Evolutionary conservation across 2,113 vertebrate species (phyloP).

Genomic region (Gambusia holbrooki): DNA sequence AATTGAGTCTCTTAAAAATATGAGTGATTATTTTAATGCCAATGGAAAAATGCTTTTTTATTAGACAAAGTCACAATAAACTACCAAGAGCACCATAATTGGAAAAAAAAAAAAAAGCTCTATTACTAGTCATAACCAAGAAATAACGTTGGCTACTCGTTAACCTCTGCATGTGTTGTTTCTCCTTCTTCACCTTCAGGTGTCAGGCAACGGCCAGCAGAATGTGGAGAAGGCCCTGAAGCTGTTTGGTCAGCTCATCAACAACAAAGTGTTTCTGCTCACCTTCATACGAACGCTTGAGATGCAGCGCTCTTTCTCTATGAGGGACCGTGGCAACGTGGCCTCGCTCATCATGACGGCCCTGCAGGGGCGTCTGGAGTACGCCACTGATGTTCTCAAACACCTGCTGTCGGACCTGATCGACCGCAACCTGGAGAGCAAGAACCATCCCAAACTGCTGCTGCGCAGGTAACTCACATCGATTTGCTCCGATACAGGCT

Average conservation of each 20-base stretch:
- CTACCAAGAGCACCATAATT: conserved; percentile 8
- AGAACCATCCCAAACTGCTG: conserved; percentile 98
- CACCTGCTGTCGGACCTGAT: conserved; percentile 97
- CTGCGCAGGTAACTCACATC: conserved; percentile 85
- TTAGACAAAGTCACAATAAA: conserved; percentile 48
- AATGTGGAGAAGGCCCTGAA: conserved; percentile 96
- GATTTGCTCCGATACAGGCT: neutral
- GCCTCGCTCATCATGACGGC: conserved; percentile 98
- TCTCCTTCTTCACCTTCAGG: conserved; percentile 75
- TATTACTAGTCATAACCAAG: neutral
- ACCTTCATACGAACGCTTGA: conserved; percentile 97
- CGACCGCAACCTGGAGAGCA: conserved; percentile 97
- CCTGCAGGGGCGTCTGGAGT: conserved; percentile 95
- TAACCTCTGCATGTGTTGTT: neutral
- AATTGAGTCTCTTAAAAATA: conserved; percentile 65
- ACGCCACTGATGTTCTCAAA: conserved; percentile 96
- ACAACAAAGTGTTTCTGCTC: conserved; percentile 98
- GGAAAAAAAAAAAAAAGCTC: conserved; percentile 16
- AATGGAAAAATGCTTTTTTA: conserved; percentile 43
- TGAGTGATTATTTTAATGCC: conserved; percentile 40
- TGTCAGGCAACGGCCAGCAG: conserved; percentile 95
- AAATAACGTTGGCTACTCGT: neutral
- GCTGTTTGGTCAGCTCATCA: conserved; percentile 96
- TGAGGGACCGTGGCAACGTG: conserved; percentile 97
- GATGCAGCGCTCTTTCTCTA: conserved; percentile 96